Evolutionary conservation across 2,888 invertebrate genomes (phyloP).

Genomic region (Trissolcus brochymenae): DNA sequence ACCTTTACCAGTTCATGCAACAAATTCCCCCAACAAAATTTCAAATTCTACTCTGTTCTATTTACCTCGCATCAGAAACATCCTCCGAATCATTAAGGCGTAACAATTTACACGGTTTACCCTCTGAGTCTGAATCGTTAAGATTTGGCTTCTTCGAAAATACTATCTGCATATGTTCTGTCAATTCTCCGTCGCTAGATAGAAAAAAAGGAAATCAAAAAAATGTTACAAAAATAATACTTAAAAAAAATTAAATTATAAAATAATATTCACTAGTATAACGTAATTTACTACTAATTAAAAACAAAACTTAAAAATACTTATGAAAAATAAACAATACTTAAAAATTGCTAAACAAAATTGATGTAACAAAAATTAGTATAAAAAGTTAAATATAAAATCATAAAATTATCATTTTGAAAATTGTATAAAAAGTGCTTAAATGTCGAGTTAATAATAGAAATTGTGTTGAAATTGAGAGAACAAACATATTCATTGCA

Average conservation of each 20-base stretch:
- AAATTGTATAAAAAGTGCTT: background rate
- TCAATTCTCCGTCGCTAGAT: conserved; percentile 22
- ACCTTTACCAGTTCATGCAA: too few species aligned
- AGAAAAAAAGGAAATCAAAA: conserved; percentile 1
- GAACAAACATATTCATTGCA: too few species aligned
- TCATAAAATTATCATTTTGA: too few species aligned
- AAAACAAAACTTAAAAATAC: background rate
- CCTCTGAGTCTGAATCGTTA: conserved; percentile 33
- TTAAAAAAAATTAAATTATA: conserved; percentile 2
- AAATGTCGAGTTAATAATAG: too few species aligned
- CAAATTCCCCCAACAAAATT: too few species aligned
- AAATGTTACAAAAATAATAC: conserved; percentile 6
- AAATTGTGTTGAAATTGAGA: too few species aligned
- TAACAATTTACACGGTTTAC: conserved; percentile 19
- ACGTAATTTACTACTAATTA: too few species aligned
- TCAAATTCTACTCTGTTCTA: background rate
- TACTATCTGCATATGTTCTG: conserved; percentile 30
- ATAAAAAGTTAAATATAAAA: too few species aligned
- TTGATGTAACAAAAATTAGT: too few species aligned
- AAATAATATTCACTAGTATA: background rate
- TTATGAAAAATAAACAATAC: too few species aligned
- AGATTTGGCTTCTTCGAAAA: conserved; percentile 36
- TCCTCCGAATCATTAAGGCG: conserved; percentile 34
- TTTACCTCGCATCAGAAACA: conserved; percentile 32
- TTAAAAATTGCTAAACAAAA: too few species aligned